Conservation (phyloP, 2,797 vertebrate genomes). For the Sparus aurata region DNA sequence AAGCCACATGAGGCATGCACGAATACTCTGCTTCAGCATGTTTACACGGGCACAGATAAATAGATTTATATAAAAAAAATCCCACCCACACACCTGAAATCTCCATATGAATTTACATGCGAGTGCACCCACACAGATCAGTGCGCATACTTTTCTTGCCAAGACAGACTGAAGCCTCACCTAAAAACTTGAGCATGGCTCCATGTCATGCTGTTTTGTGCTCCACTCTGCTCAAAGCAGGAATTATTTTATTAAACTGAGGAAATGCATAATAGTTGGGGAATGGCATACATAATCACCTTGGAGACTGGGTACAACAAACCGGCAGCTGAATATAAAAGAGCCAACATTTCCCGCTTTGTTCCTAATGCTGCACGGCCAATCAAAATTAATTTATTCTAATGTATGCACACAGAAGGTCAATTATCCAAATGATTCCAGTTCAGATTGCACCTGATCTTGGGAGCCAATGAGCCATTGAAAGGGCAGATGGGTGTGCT, state of each 20-base stretch:
- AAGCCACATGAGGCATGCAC: constrained; percentile 20
- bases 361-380: constrained; percentile 83
- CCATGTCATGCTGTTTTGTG: constrained; percentile 22
- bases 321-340: constrained; percentile 81
- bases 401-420: constrained; percentile 90
- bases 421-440: constrained; percentile 90
- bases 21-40: constrained; percentile 12
- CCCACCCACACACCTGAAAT: constrained; percentile 12
- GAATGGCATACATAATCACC: constrained; percentile 84
- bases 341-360: constrained; percentile 81
- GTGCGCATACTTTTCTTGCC: constrained; percentile 4
- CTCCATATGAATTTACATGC: constrained; percentile 17
- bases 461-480: constrained; percentile 85
- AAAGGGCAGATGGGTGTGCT: constrained; percentile 87
- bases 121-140: constrained; percentile 10
- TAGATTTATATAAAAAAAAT: constrained; percentile 2
- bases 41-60: constrained; percentile 33
- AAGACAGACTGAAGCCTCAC: constrained; percentile 26
- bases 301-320: constrained; percentile 81
- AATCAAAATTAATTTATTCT: constrained; percentile 91
- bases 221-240: constrained; percentile 54
- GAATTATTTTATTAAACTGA: constrained; percentile 76
- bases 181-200: constrained; percentile 41
- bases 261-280: constrained; percentile 75
- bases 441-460: constrained; percentile 86